Percentiles rank a stretch among this genome's conserved stretches.
Evolutionary conservation across 2,113 vertebrate genomes (phyloP).

Genomic region (Oncorhynchus gorbuscha): DNA sequence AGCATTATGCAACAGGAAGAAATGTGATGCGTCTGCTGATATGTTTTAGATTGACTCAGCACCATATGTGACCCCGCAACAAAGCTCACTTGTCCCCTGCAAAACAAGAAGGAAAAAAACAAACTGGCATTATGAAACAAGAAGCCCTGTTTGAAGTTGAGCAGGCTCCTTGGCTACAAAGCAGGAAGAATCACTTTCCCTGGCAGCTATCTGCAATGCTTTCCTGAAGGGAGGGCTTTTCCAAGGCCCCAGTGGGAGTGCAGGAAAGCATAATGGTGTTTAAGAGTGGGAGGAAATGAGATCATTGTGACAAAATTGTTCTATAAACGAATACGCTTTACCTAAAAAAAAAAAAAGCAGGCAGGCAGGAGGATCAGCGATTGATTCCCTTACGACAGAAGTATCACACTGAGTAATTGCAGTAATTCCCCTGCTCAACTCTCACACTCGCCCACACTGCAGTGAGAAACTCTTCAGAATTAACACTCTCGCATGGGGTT

Average conservation of each 20-base stretch:
- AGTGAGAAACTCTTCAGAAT: not conserved
- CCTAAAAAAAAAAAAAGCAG: not conserved
- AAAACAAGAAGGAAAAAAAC: slow-evolving; percentile 20
- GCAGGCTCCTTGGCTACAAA: not conserved
- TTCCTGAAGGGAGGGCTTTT: not conserved
- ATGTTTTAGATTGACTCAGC: slow-evolving; percentile 42
- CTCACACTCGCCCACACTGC: not conserved
- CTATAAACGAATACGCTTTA: not conserved
- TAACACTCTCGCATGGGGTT: not conserved
- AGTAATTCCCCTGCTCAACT: slow-evolving; percentile 29
- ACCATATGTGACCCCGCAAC: slow-evolving; percentile 50
- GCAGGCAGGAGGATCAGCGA: not conserved
- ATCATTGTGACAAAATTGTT: not conserved
- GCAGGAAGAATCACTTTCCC: not conserved
- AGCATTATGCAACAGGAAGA: slow-evolving; percentile 65
- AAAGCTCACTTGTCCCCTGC: slow-evolving; percentile 56
- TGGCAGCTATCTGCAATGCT: not conserved
- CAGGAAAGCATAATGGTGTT: not conserved
- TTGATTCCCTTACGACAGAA: slow-evolving; percentile 5
- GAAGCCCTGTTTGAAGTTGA: slow-evolving; percentile 6
- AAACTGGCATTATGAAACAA: slow-evolving; percentile 37
- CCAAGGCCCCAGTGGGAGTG: not conserved
- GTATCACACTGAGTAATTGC: not conserved
- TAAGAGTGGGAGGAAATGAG: not conserved
- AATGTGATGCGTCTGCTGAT: slow-evolving; percentile 72